phyloP scores from a whole-genome alignment of 23 tunicate genomes.

The Halocynthia aurantium region DNA sequence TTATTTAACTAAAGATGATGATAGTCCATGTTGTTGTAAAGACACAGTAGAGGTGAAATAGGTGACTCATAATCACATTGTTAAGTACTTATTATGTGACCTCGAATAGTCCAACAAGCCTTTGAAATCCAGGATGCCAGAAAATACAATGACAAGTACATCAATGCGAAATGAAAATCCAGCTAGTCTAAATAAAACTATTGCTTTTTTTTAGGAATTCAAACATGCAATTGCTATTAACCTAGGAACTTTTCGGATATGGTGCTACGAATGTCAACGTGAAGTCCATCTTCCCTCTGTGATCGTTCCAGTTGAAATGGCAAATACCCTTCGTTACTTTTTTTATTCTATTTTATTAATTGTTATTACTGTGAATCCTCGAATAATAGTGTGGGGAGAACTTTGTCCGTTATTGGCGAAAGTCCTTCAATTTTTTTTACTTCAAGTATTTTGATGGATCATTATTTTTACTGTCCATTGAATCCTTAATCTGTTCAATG shows the following conservation, averaged over 20 bases:
- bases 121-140: too few species aligned
- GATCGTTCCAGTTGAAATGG: constrained; percentile 57
- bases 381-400: too few species aligned
- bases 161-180: too few species aligned
- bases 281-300: constrained; percentile 35
- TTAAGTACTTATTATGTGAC: too few species aligned
- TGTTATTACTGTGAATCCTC: neutral
- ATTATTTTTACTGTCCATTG: neutral
- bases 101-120: too few species aligned
- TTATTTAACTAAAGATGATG: too few species aligned
- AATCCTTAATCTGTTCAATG: neutral
- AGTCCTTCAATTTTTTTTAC: neutral
- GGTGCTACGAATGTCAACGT: constrained; percentile 57
- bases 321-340: neutral
- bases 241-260: constrained; percentile 45
- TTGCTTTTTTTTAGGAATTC: constrained; percentile 27
- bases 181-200: neutral
- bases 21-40: too few species aligned
- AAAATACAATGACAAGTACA: too few species aligned
- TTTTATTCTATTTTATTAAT: neutral
- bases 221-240: constrained; percentile 50
- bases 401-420: neutral
- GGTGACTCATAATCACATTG: too few species aligned
- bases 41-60: too few species aligned
- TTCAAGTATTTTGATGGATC: neutral